Evolutionary conservation across 2,888 invertebrate genomes (phyloP), one percentile per base, ranked within the genome.

Genomic region (Lycaena phlaeas): DNA sequence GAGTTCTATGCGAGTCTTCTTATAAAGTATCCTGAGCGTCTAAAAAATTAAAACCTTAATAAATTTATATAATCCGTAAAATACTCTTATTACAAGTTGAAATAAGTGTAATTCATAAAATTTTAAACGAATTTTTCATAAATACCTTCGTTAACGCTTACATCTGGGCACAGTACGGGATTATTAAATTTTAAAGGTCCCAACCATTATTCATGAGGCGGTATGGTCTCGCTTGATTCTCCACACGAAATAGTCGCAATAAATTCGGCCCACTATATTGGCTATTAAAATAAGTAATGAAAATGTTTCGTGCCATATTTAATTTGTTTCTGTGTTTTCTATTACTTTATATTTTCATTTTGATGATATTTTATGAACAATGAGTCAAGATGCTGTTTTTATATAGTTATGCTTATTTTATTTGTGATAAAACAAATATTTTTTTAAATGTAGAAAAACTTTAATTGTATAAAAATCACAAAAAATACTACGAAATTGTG

Each of bases 281-380:
- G 66, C 76, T 73, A 78, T 81, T 77, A 79, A 75, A 79, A 75
- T 78, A 76, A 75, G 64, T 72, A 77, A 77, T 77, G 73, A 75
- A 75, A 69, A 61, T 54, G 67, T 69, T 64, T 64, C 64, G 63
- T 45, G 48, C 41, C 36, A 43, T 43, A 42, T 44, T 49, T 46
- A 43, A 49, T 51, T 51, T 49, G 45, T 31, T 41, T 25, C 27
- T 40, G 42, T 17, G 42, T 41, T 38, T 37, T 29, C 40, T 42
- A 15, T 31, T 3, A 3, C 15, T 26, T 40, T 31, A 26, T 43
- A 25, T 36, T 43, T 14, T 30, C 9, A 30, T 7, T 14, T 30
- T 2, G 7, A 14, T 9, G 22, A 22, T 10, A 31, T 31, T 31
- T 17, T 18, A 9, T 31, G 17, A 7, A 22, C 22, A 22, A 22